These are phyloP conservation scores for Neosilurus mollespiculum DNA, from an alignment of 2,797 vertebrate genomes.

Conservation along the genomic window DNA sequence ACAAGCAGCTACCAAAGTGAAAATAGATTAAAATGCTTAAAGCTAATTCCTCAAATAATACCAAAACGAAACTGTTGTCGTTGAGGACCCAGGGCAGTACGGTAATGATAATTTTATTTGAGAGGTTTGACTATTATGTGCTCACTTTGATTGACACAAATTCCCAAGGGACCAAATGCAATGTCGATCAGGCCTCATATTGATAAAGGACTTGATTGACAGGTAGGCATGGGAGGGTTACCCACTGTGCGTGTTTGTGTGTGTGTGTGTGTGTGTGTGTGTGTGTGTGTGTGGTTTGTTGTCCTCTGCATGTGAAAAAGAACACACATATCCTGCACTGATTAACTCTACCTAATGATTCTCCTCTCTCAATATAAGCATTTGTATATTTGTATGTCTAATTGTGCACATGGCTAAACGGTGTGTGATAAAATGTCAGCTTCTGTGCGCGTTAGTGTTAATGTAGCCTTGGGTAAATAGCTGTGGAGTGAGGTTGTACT, in stretches of 20 bases:
- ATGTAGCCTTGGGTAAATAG: conserved; percentile 42
- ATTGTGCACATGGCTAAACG: background rate
- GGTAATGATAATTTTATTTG: conserved; percentile 46
- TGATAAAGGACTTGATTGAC: conserved; percentile 50
- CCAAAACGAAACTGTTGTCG: conserved; percentile 34
- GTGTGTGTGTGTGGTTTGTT: conserved; percentile 27
- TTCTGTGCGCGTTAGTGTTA: conserved; percentile 31
- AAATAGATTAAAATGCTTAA: conserved; percentile 32
- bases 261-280: conserved; percentile 20
- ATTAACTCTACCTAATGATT: background rate
- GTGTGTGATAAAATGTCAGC: conserved; percentile 15
- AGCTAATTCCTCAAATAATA: conserved; percentile 39
- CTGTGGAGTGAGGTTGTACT: conserved; percentile 37
- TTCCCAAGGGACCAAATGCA: conserved; percentile 44
- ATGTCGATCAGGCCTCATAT: conserved; percentile 32
- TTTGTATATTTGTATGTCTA: background rate
- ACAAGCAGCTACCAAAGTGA: conserved; percentile 20
- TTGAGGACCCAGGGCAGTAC: conserved; percentile 40
- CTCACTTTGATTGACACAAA: conserved; percentile 44
- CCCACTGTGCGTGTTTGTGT: conserved; percentile 13
- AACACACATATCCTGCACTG: conserved; percentile 4
- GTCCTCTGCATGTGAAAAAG: conserved; percentile 13
- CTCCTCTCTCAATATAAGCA: background rate
- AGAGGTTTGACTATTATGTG: conserved; percentile 32
- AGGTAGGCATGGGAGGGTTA: conserved; percentile 41